Base-by-base conservation (phyloP, 2,888 invertebrate genomes). In the Tipula vernalis region DNA sequence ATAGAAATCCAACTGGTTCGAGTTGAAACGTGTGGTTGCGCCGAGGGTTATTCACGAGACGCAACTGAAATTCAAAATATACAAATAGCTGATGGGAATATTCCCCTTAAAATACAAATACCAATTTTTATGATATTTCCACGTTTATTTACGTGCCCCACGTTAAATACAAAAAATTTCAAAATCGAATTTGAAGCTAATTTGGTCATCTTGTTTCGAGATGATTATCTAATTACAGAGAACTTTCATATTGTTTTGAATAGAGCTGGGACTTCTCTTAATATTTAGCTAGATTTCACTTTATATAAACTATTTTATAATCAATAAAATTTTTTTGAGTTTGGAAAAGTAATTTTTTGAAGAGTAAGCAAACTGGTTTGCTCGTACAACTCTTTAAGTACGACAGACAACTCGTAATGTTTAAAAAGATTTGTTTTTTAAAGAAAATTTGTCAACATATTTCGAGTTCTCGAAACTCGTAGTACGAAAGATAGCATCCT, bases 41-140 rank as follows among this genome's bases (percentile, higher is more conserved):
- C 96, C 0, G 98, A 98, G 91, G 98, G 98, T 13, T 98, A 96
- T 85, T 85, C 85, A 39, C 85, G 85, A 28, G 85, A 91, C 97
- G 98, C 98, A 18, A 99, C 98, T 8, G 99, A 99, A 94, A 97
- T 99, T 89, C 99, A 99, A 93, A 99, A 98, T 91, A 98, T 99
- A 90, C 99, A 99, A 93, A 96, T 99, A 88, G 98, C 97, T 0
- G 98, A 97, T 90, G 99, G 99, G 42, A 97, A 98, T 92, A 95
- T 98, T 86, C 93, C 95, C 86, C 94, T 96, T 87, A 95, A 95
- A 88, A 92, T 98, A 85, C 94, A 95, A 88, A 94, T 99, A 89
- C 98, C 98, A 42, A 96, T 99, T 90, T 95, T 97, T 92, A 98
- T 99, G 98, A 95, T 98, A 90, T 96, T 99, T 91, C 99, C 99